Conservation (phyloP, 2,113 vertebrate genomes). For the Setophaga kirtlandii region DNA sequence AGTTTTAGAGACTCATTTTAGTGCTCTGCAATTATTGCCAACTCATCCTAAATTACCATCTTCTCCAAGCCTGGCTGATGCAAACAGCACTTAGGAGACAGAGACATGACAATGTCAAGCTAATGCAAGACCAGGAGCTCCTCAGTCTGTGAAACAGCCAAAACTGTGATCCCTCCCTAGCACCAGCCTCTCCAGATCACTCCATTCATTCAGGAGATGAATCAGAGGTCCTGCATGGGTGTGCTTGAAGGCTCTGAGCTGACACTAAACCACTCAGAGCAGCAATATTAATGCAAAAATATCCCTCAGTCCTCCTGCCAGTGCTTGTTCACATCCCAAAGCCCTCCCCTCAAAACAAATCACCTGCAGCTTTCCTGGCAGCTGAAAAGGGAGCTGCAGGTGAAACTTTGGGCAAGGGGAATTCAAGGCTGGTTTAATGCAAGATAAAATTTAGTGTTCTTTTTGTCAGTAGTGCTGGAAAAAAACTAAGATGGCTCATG, state of each 20-base stretch:
- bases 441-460: background rate
- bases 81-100: slow-evolving; percentile 31
- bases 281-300: background rate
- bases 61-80: background rate
- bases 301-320: background rate
- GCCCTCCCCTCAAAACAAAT: background rate
- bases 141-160: background rate
- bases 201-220: background rate
- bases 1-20: slow-evolving; percentile 13
- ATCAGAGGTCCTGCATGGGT: background rate
- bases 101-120: background rate
- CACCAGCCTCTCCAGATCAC: background rate
- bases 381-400: background rate
- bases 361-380: background rate
- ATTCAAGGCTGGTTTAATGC: background rate
- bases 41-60: slow-evolving; percentile 53
- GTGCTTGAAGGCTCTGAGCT: background rate
- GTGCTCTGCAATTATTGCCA: slow-evolving; percentile 53
- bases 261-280: background rate
- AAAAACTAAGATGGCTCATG: background rate
- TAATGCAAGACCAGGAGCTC: background rate
- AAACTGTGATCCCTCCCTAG: background rate
- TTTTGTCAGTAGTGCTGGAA: background rate
- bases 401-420: background rate
- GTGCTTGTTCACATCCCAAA: background rate